A percentile compares a stretch with the other conserved stretches of the same genome.
Evolutionary conservation across 2,113 vertebrate genomes (phyloP).

Genomic region (Blennius ocellaris): DNA sequence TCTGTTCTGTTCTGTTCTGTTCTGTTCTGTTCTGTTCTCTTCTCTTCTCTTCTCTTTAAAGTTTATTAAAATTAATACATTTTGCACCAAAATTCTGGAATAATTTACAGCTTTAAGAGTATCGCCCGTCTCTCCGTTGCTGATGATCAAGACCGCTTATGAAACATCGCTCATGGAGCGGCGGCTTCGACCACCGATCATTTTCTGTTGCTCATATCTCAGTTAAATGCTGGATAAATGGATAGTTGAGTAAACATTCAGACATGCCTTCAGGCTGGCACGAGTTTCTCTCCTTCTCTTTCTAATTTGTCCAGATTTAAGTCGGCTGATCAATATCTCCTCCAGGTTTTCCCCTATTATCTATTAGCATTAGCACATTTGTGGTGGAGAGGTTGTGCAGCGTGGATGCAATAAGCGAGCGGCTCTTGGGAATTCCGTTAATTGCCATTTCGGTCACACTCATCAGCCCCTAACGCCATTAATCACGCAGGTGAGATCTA

Average conservation of each 20-base stretch:
- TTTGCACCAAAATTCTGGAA: conserved; percentile 11
- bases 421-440: conserved; percentile 46
- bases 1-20: conserved; percentile 15
- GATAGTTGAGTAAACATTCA: conserved; percentile 26
- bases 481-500: conserved; percentile 45
- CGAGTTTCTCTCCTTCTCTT: conserved; percentile 4
- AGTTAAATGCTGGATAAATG: conserved; percentile 9
- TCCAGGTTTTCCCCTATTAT: conserved; percentile 32
- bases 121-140: conserved; percentile 24
- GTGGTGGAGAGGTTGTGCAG: background rate
- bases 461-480: conserved; percentile 34
- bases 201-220: conserved; percentile 18
- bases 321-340: conserved; percentile 52
- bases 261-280: background rate
- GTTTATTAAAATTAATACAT: conserved; percentile 23
- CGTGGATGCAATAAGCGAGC: conserved; percentile 12
- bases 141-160: conserved; percentile 34
- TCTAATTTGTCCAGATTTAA: conserved; percentile 50
- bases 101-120: conserved; percentile 39
- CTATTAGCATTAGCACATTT: conserved; percentile 11
- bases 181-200: conserved; percentile 42
- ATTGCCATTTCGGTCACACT: conserved; percentile 49
- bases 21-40: conserved; percentile 20
- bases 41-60: conserved; percentile 9
- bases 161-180: conserved; percentile 36